phyloP scores from a whole-genome alignment of 2,888 invertebrate genomes.

The Agrochola lota region DNA sequence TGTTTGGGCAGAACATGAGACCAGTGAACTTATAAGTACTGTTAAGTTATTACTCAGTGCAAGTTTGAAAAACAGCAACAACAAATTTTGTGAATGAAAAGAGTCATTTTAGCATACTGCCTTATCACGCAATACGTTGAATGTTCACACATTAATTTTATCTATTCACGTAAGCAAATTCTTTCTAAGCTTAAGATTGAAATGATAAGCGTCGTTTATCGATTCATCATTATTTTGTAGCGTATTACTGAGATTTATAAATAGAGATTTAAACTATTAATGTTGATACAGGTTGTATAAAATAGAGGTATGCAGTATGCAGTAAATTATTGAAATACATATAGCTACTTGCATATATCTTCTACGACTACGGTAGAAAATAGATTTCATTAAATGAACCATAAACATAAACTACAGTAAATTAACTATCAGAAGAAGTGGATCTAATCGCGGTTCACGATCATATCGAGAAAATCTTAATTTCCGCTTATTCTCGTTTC shows the following conservation, averaged over 20 bases:
- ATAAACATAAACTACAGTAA: slow-evolving; percentile 16
- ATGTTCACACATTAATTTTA: background rate
- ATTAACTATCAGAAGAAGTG: slow-evolving; percentile 5
- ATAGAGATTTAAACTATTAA: slow-evolving; percentile 2
- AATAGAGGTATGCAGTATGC: background rate
- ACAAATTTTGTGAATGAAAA: slow-evolving; percentile 1
- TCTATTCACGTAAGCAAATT: slow-evolving; percentile 18
- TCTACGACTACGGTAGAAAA: background rate
- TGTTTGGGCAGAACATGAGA: background rate
- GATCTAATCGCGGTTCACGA: slow-evolving; percentile 17
- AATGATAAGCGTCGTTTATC: slow-evolving; percentile 25
- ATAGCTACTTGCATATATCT: background rate
- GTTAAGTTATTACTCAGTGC: background rate
- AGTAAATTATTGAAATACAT: background rate
- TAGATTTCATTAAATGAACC: background rate
- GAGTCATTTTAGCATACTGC: background rate
- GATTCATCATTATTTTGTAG: slow-evolving; percentile 14
- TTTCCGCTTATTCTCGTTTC: slow-evolving; percentile 12
- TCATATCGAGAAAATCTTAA: slow-evolving; percentile 34
- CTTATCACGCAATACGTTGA: background rate
- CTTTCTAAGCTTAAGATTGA: slow-evolving; percentile 18
- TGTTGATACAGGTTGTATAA: background rate
- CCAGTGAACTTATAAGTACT: background rate
- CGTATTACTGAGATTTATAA: slow-evolving; percentile 15
- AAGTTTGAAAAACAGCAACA: background rate